Conservation (phyloP, 2,797 vertebrate species). For the Agapornis canus region DNA sequence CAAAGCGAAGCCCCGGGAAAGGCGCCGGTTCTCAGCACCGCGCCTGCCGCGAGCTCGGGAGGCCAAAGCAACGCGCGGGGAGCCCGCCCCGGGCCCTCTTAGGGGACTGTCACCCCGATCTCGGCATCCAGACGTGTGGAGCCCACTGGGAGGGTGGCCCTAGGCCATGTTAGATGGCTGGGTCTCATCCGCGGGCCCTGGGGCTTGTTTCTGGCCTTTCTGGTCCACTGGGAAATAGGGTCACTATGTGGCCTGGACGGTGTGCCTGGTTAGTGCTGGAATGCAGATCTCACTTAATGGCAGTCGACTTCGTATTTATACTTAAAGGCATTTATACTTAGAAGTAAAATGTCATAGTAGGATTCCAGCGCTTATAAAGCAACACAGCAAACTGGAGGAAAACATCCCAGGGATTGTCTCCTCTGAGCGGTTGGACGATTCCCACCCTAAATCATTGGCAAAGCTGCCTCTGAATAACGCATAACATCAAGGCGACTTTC, state of each 20-base stretch:
- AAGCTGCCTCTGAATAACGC: rapidly evolving
- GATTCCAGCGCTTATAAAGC: background rate
- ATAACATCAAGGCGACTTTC: rapidly evolving
- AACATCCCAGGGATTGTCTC: background rate
- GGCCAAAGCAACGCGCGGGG: background rate
- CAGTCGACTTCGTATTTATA: background rate
- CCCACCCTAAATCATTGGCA: rapidly evolving
- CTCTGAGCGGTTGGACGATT: rapidly evolving
- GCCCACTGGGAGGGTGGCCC: background rate
- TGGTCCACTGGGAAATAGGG: background rate
- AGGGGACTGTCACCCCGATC: background rate
- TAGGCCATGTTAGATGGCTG: background rate
- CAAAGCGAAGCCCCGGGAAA: background rate
- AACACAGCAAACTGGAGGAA: rapidly evolving
- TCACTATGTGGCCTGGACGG: background rate
- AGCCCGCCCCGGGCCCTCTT: background rate
- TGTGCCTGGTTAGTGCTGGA: conserved; percentile 30
- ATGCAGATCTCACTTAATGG: conserved; percentile 70
- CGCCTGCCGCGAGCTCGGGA: background rate
- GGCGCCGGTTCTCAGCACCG: background rate
- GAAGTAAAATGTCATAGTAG: background rate
- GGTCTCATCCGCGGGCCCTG: background rate
- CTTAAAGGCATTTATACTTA: background rate
- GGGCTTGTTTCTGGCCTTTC: background rate
- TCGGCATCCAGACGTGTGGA: background rate